Conservation (phyloP, 2,113 vertebrate genomes). For the Notarius lentiginosus region DNA sequence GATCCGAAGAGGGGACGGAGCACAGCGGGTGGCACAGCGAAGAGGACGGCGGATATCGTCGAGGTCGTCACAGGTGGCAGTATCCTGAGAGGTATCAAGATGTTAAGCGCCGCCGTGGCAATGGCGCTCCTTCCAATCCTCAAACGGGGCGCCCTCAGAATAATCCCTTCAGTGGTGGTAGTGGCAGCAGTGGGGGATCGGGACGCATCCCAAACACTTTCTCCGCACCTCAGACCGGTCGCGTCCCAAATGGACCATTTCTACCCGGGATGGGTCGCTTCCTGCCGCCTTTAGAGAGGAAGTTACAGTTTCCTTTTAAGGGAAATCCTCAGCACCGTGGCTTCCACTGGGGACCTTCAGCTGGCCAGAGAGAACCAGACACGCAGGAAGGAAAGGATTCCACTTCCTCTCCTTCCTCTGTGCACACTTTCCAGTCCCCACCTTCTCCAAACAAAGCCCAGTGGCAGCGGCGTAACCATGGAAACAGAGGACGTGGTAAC, state of each 20-base stretch:
- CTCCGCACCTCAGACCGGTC: not conserved
- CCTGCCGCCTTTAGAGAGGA: conserved; percentile 82
- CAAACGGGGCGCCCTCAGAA: conserved; percentile 25
- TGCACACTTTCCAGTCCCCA: conserved; percentile 50
- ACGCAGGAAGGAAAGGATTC: not conserved
- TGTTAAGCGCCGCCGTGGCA: conserved; percentile 67
- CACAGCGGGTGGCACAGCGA: conserved; percentile 68
- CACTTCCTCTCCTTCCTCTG: conserved; percentile 13
- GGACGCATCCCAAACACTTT: conserved; percentile 62
- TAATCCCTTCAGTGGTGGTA: conserved; percentile 19
- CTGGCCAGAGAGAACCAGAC: conserved; percentile 39
- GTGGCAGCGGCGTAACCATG: conserved; percentile 68
- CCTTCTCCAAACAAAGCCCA: conserved; percentile 67
- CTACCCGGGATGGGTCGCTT: conserved; percentile 79
- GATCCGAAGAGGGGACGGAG: conserved; percentile 19
- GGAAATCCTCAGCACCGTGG: conserved; percentile 85
- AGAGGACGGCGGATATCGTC: conserved; percentile 82
- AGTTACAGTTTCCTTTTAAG: conserved; percentile 90
- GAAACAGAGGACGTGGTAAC: conserved; percentile 65
- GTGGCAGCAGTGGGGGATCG: conserved; percentile 26
- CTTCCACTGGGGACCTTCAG: conserved; percentile 78
- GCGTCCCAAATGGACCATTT: conserved; percentile 43
- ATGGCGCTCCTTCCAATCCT: not conserved
- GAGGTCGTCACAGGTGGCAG: conserved; percentile 87
- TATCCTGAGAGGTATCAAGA: conserved; percentile 82